Evolutionary conservation across 2,113 vertebrate genomes (phyloP).

Genomic region (Gadus macrocephalus): DNA sequence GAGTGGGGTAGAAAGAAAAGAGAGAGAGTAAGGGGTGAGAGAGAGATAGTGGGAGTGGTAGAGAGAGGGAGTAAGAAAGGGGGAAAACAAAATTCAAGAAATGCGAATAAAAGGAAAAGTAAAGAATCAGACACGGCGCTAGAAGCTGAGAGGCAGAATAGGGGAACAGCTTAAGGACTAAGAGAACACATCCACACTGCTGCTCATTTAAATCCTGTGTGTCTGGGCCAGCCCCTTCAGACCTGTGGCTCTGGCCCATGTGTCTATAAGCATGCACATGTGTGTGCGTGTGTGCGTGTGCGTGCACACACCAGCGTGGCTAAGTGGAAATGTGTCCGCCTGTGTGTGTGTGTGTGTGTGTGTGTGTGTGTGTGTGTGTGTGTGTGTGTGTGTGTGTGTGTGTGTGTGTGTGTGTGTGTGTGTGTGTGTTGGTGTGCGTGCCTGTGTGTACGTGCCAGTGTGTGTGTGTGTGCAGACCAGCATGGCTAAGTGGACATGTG

Average conservation of each 20-base stretch:
- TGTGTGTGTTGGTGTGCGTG: constrained; percentile 16
- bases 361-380: constrained; percentile 16
- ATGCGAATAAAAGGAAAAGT: not conserved
- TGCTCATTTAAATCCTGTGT: constrained; percentile 89
- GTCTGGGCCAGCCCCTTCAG: constrained; percentile 30
- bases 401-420: not conserved
- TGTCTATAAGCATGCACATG: not conserved
- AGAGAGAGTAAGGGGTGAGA: not conserved
- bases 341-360: constrained; percentile 23
- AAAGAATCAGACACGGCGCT: not conserved
- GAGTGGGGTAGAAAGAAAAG: no score
- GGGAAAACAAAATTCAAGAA: not conserved
- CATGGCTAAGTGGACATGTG: no score
- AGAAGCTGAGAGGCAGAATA: constrained; percentile 56
- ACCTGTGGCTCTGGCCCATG: not conserved
- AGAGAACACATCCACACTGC: constrained; percentile 57
- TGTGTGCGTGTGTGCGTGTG: constrained; percentile 28
- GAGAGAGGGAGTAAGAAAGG: no score
- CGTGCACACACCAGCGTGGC: not conserved
- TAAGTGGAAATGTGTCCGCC: not conserved
- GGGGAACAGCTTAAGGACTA: constrained; percentile 43
- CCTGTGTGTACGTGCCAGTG: constrained; percentile 11
- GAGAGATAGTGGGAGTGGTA: not conserved
- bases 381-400: constrained; percentile 23
- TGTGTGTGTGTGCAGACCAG: constrained; percentile 10